Percentiles rank a stretch among this genome's conserved stretches.
phyloP scores from a whole-genome alignment of 2,113 vertebrate genomes.

The Papio anubis region DNA sequence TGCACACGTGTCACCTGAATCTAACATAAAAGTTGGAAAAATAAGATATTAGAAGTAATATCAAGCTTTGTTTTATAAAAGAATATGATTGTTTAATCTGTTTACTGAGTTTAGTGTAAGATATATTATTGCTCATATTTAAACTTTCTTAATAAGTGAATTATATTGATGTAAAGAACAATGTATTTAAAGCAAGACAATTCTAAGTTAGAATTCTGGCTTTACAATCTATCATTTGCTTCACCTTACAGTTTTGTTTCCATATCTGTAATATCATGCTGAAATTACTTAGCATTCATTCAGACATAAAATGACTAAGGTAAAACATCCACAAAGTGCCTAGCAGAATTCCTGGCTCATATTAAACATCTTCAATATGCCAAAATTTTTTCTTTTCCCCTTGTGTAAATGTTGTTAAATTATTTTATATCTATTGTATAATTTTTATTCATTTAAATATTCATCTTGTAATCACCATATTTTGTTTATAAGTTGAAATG shows the following conservation, averaged over 20 bases:
- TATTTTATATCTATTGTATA: not conserved
- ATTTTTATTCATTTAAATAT: not conserved
- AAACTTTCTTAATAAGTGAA: not conserved
- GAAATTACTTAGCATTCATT: not conserved
- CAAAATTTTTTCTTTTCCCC: not conserved
- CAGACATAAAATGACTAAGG: not conserved
- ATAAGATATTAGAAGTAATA: not conserved
- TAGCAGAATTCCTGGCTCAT: not conserved
- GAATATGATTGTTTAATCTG: not conserved
- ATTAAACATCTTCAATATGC: not conserved
- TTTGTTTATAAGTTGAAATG: not conserved
- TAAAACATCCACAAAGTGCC: not conserved
- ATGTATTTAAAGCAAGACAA: not conserved
- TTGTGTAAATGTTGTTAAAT: not conserved
- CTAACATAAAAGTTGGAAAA: no score
- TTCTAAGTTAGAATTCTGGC: not conserved
- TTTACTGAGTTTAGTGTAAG: not conserved
- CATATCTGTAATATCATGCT: not conserved
- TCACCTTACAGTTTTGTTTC: not conserved
- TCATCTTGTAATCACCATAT: not conserved
- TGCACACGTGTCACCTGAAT: no score
- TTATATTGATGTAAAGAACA: not conserved
- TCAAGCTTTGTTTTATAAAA: not conserved
- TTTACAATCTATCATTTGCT: not conserved
- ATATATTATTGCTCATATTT: not conserved